Evolutionary conservation across 2,888 invertebrate species (phyloP).

Genomic region (Helobdella robusta): DNA sequence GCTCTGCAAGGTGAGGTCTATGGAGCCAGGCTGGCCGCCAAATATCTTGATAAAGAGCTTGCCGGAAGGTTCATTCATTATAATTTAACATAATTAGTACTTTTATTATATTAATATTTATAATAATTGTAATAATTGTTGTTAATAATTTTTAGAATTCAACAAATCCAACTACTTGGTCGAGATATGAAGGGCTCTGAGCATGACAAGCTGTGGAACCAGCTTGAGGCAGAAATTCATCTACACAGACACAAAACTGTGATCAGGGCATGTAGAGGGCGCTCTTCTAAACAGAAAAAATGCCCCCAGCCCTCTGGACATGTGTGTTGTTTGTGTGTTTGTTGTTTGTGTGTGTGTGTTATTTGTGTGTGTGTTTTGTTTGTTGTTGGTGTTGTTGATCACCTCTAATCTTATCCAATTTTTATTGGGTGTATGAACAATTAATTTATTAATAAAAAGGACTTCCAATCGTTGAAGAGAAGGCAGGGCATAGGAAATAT

Average conservation of each 20-base stretch:
- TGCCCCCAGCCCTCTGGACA: conserved; percentile 27
- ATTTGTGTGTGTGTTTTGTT: background rate
- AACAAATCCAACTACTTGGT: conserved; percentile 71
- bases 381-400: background rate
- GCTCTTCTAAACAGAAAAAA: conserved; percentile 42
- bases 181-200: conserved; percentile 70
- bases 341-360: background rate
- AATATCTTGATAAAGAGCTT: conserved; percentile 74
- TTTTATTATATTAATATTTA: background rate
- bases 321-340: conserved; percentile 14
- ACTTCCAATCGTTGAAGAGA: conserved; percentile 43
- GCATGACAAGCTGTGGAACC: conserved; percentile 68
- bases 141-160: conserved; percentile 57
- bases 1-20: conserved; percentile 70
- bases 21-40: conserved; percentile 72
- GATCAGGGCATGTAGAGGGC: conserved; percentile 51
- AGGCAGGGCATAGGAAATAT: conserved; percentile 51
- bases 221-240: conserved; percentile 75
- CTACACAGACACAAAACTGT: conserved; percentile 56
- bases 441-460: conserved; percentile 56
- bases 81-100: background rate
- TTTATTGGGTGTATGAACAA: conserved; percentile 43
- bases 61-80: conserved; percentile 56
- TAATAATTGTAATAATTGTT: background rate
- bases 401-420: background rate